These are phyloP conservation scores for Hyaena hyaena DNA, from an alignment of 2,113 vertebrate genomes.

Conservation along the genomic window DNA sequence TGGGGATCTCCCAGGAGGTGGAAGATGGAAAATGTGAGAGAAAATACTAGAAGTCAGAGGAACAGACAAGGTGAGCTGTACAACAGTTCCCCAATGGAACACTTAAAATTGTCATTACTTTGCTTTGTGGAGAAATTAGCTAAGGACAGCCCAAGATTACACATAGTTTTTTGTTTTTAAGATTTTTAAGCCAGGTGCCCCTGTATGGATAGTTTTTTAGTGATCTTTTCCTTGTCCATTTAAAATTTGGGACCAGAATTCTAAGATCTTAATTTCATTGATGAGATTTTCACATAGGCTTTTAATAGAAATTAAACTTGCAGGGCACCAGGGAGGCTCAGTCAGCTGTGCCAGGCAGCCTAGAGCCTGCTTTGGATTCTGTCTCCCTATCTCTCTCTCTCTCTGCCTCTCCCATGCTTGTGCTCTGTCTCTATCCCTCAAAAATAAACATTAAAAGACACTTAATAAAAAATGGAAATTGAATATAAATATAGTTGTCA, in stretches of 20 bases:
- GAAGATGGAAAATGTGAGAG: not conserved
- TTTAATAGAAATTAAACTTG: not conserved
- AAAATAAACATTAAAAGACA: too few relatives aligned
- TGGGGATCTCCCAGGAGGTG: not conserved
- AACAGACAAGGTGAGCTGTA: not conserved
- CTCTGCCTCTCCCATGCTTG: too few relatives aligned
- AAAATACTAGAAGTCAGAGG: not conserved
- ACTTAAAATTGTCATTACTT: not conserved
- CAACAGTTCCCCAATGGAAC: not conserved
- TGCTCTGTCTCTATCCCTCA: too few relatives aligned
- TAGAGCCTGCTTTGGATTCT: too few relatives aligned
- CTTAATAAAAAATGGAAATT: too few relatives aligned
- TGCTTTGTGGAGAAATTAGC: not conserved
- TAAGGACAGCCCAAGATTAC: not conserved
- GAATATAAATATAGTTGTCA: too few relatives aligned
- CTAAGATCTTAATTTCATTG: constrained; percentile 17
- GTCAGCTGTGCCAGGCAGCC: too few relatives aligned
- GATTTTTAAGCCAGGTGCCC: not conserved
- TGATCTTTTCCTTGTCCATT: not conserved
- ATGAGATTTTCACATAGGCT: not conserved
- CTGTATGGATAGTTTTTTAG: not conserved
- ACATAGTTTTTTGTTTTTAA: not conserved
- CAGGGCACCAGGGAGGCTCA: too few relatives aligned
- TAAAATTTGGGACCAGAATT: not conserved
- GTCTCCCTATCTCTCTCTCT: too few relatives aligned